Evolutionary conservation across 2,888 invertebrate genomes (phyloP).

Genomic region (Trissolcus japonicus): DNA sequence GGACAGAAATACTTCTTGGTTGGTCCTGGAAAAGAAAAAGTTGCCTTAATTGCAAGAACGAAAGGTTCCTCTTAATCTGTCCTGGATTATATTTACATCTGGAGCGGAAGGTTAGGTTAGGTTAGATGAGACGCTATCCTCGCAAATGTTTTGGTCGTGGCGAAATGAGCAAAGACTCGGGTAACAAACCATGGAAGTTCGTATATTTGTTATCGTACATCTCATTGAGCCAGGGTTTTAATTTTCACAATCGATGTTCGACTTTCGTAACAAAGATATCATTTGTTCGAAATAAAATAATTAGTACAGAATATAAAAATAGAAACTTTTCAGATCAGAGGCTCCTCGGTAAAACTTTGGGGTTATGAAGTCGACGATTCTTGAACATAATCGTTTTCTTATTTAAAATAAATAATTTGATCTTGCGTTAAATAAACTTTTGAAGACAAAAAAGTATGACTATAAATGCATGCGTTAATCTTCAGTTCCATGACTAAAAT

Average conservation of each 20-base stretch:
- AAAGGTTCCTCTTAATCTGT: background rate
- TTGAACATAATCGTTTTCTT: too few species aligned
- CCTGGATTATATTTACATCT: slow-evolving; percentile 3
- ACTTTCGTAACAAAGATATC: background rate
- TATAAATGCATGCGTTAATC: too few species aligned
- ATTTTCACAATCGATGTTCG: slow-evolving; percentile 9
- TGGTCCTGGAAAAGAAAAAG: slow-evolving; percentile 3
- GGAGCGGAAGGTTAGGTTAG: background rate
- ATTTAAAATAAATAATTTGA: too few species aligned
- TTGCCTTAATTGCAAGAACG: background rate
- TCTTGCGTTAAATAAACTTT: too few species aligned
- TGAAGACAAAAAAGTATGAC: too few species aligned
- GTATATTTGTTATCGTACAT: slow-evolving; percentile 46
- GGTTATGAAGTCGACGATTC: too few species aligned
- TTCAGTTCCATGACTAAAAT: slow-evolving; percentile 20
- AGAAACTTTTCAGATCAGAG: too few species aligned
- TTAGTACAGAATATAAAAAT: too few species aligned
- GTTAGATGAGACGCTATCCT: too few species aligned
- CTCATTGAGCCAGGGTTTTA: slow-evolving; percentile 18
- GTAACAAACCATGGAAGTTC: slow-evolving; percentile 40
- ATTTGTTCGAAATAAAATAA: too few species aligned
- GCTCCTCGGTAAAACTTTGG: too few species aligned
- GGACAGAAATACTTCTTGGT: slow-evolving; percentile 62
- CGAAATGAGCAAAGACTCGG: background rate
- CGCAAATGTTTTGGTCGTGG: background rate